Percentiles rank a stretch among this genome's conserved stretches.
phyloP scores from a whole-genome alignment of 2,113 vertebrate genomes.

The Setophaga coronata region DNA sequence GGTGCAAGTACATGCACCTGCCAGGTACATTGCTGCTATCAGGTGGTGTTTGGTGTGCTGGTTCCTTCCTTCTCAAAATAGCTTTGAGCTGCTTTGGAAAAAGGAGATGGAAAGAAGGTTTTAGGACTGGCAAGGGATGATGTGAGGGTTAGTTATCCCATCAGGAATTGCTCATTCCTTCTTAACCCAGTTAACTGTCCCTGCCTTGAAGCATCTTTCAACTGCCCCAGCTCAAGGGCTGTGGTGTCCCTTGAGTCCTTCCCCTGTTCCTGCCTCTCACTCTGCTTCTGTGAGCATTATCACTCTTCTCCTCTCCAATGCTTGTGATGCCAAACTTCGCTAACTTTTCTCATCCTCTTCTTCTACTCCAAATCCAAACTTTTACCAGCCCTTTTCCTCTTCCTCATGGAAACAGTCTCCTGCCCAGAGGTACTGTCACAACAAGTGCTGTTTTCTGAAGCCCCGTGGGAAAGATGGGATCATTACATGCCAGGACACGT shows the following conservation, averaged over 20 bases:
- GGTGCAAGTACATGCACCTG: background rate
- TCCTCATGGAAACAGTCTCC: background rate
- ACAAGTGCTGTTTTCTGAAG: background rate
- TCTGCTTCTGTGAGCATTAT: background rate
- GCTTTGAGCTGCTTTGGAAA: background rate
- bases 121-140: background rate
- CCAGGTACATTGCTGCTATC: background rate
- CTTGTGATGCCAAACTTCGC: accelerated
- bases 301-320: background rate
- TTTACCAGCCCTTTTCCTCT: background rate
- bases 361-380: background rate
- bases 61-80: background rate
- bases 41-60: background rate
- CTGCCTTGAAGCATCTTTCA: background rate
- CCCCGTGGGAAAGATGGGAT: conserved; percentile 19
- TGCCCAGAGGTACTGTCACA: background rate
- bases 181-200: background rate
- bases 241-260: background rate
- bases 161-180: background rate
- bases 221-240: background rate
- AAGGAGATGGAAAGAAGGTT: background rate
- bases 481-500: conserved; percentile 14
- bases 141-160: background rate
- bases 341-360: background rate
- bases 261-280: background rate